Percentiles rank a stretch among this genome's conserved stretches.
phyloP scores from a whole-genome alignment of 1,140 invertebrate genomes.

The Aricia agestis region DNA sequence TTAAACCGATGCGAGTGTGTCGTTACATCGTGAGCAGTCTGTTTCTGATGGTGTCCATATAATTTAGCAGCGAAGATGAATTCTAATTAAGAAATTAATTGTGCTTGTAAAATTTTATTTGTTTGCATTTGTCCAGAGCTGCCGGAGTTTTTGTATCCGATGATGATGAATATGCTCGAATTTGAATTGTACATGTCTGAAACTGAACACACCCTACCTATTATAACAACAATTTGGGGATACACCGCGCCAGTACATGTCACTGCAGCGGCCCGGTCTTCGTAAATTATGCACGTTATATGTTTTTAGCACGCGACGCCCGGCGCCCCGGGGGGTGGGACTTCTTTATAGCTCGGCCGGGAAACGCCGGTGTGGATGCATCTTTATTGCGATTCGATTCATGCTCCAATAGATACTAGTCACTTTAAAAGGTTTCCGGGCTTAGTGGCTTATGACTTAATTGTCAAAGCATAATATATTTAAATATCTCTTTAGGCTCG shows the following conservation, averaged over 20 bases:
- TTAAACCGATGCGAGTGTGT: background rate
- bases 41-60: background rate
- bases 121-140: too few species aligned
- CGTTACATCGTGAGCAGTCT: background rate
- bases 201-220: background rate
- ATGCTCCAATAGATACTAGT: background rate
- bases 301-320: constrained; percentile 3
- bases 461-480: too few species aligned
- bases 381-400: background rate
- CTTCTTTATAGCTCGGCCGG: background rate
- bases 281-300: constrained; percentile 9
- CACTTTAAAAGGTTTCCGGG: background rate
- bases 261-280: constrained; percentile 4
- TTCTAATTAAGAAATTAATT: too few species aligned
- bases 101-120: too few species aligned
- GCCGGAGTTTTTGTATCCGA: too few species aligned
- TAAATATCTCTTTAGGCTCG: too few species aligned
- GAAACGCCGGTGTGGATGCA: background rate
- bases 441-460: too few species aligned
- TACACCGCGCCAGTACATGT: background rate
- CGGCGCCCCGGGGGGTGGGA: background rate
- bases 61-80: background rate
- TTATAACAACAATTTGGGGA: background rate
- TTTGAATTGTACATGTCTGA: background rate
- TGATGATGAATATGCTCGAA: background rate